Evolutionary conservation across 2,113 vertebrate genomes (phyloP).

Genomic region (Nansenia antarctica): DNA sequence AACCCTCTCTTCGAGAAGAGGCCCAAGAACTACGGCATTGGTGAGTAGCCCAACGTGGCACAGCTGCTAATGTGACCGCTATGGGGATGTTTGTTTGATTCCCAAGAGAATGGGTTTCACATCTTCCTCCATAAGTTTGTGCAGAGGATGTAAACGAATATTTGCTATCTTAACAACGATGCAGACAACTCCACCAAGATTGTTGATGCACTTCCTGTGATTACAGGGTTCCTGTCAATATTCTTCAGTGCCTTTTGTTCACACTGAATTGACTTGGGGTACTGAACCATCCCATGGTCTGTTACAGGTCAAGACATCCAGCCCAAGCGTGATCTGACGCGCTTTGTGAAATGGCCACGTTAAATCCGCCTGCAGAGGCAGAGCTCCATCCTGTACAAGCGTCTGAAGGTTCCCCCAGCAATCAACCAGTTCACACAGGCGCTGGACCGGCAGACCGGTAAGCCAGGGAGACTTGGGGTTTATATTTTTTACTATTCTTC

Average conservation of each 20-base stretch:
- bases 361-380: slow-evolving; percentile 96
- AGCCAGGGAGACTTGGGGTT: too few relatives aligned
- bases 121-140: slow-evolving; percentile 31
- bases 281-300: background rate
- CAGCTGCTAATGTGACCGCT: too few relatives aligned
- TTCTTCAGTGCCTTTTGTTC: too few relatives aligned
- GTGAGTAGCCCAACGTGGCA: slow-evolving; percentile 76
- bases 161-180: slow-evolving; percentile 85
- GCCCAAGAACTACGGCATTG: slow-evolving; percentile 96
- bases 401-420: slow-evolving; percentile 94
- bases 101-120: background rate
- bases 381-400: slow-evolving; percentile 93
- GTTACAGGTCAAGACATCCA: slow-evolving; percentile 95
- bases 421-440: slow-evolving; percentile 98
- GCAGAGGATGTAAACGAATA: slow-evolving; percentile 91
- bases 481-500: too few relatives aligned
- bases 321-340: slow-evolving; percentile 94
- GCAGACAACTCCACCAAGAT: slow-evolving; percentile 96
- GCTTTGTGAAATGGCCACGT: slow-evolving; percentile 97
- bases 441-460: slow-evolving; percentile 95
- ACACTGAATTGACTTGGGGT: background rate
- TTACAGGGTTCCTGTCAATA: background rate
- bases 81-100: background rate
- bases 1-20: slow-evolving; percentile 96
- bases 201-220: slow-evolving; percentile 83